Base-by-base conservation (phyloP, 2,888 invertebrate genomes). In the Zeuzera pyrina region DNA sequence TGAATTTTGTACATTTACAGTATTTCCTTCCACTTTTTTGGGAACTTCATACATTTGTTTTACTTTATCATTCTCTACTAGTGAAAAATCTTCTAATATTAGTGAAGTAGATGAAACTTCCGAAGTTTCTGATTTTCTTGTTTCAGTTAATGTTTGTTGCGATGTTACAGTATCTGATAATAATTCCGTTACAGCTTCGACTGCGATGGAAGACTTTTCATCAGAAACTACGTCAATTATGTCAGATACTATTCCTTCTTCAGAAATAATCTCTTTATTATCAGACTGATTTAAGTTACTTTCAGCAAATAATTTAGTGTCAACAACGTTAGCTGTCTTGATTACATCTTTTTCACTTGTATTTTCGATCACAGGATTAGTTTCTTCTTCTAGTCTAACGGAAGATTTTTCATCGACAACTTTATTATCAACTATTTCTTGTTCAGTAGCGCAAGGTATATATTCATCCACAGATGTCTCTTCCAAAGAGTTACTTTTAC, bases 401-500 rank as follows among this genome's bases (percentile, higher is more conserved):
- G 55, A 53, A 60, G 61, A 58, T 52, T 47, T 50, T 49, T 53
- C 47, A 48, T 56, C 49, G 49, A 52, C 56, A 51, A 59, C 55
- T 58, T 56, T 57, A 50, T 57, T 57, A 47, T 43, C 44, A 37
- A 19, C 23, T 7, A 15, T 30, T 4, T 5, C 56, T 48, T 47
- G 33, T 32, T 55, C 50, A 35, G 43, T 41, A 30, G 42, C n/a
- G n/a, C n/a, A n/a, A 35, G 33, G 32, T 23, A 33, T 34, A 43
- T 8, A 4, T 44, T 61, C 57, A 30, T 52, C 47, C 16, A 29
- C 25, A 33, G 45, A 38, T 29, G 59, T 36, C 42, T 69, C 70
- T 43, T 77, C 77, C 35, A 69, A 47, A 3, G 69, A 87, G 79
- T 76, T 89, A 72, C 84, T 89, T 79, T 84, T 89, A 84, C 71